Base-by-base conservation (phyloP, 2,113 vertebrate species). In the Mus spicilegus region DNA sequence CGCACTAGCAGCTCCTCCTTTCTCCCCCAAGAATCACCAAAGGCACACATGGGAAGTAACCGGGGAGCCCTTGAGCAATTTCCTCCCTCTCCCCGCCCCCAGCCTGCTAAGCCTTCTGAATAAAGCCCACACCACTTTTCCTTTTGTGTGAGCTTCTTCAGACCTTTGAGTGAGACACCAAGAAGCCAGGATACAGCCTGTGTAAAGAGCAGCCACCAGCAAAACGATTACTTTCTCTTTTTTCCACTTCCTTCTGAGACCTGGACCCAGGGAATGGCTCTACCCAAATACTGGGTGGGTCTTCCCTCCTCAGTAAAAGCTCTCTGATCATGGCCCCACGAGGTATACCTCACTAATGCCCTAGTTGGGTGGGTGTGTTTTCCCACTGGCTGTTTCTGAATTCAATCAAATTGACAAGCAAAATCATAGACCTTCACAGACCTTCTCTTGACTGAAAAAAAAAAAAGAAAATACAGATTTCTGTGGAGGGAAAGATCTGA, bases 391-490 rank as follows among this genome's bases (percentile, higher is more conserved):
- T 84, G 61, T 46, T 42, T 33, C 63, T 86, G 28, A 86, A 51
- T 87, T 87, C 30, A 70, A 70, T 70, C 42, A 70, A 70, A 22
- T 24, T 51, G 63, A 51, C 24, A 19, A 17, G 46, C 65, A 70
- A n/a, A 87, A 69, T 5, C 9, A 87, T 36, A 30, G 36, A 7
- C 42, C 30, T 16, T 36, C 84, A 86, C 42, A 56, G 19, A 19
- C 26, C 7, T 85, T 90, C 61, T 49, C 36, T 73, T 80, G 49
- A 36, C 51, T 94, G 51, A 54, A 77, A 12, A 30, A 28, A 69
- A 87, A 14, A 33, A 63, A 87, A 94, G 73, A 89, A 78, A 51
- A 76, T 61, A 67, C 28, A 89, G 19, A 51, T 72, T 92, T 85
- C 49, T 91, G 6, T 33, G 3, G 16, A 7, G 28, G 42, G 70